Base-by-base conservation (phyloP, 1,140 invertebrate species). In the Fopius arisanus region DNA sequence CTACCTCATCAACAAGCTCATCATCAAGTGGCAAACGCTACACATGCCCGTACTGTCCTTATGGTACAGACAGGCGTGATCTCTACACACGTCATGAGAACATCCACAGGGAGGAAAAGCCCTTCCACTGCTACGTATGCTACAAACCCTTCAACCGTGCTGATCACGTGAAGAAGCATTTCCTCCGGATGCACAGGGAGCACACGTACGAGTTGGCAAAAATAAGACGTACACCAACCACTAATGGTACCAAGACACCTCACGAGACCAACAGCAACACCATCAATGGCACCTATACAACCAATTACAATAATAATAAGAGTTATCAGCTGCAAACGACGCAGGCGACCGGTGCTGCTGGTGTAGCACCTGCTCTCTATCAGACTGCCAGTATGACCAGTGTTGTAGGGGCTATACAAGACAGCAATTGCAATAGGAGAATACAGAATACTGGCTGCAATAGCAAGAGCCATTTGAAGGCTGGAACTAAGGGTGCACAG, bases 151-250 rank as follows among this genome's bases (percentile, higher is more conserved):
- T 97, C 87, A 97, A 96, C 85, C 90, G 96, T 37, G 96, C 96
- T n/a, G 96, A 97, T 86, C 96, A 97, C 82, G 95, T 97, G 23
- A 97, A 97, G 83, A 97, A 97, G 80, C 96, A 97, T 84, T 97
- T 97, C 82, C 88, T 96, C 40, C 89, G 96, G 65, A 97, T 97
- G 93, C 96, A 97, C 80, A 90, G 94, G 4, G 96, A 96, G 74
- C 92, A 94, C 81, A 91, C 90, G 0, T 97, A 97, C 81, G 94
- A 96, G 76, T 88, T 96, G n/a, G 93, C 95, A 77, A 91, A 92
- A 80, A 96, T 96, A 76, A 88, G 93, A 70, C 89, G 91, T 71
- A 81, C 79, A 0, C 75, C 80, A 37, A 81, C 80, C 43, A 78
- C 77, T 0, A 78, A 29, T 73, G n/a, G 62, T 0, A 21, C 29